phyloP scores from a whole-genome alignment of 2,888 invertebrate genomes.

The Noctua pronuba region DNA sequence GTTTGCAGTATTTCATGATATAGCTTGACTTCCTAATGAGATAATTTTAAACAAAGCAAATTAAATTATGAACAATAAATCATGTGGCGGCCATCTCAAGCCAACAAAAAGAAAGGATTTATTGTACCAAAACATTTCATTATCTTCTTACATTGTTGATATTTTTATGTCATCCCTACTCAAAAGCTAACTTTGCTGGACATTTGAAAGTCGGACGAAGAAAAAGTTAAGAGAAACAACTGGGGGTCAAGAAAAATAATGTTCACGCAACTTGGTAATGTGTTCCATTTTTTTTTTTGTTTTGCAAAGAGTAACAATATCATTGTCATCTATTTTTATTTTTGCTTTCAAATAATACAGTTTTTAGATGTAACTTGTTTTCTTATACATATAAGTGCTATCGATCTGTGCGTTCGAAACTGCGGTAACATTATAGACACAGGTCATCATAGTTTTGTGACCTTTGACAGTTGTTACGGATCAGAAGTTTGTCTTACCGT shows the following conservation, averaged over 20 bases:
- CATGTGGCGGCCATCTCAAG: constrained; percentile 2
- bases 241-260: constrained; percentile 34
- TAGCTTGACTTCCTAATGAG: neutral
- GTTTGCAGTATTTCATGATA: neutral
- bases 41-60: constrained; percentile 11
- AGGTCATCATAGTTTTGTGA: neutral
- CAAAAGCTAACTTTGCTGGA: constrained; percentile 48
- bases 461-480: neutral
- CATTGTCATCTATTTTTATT: neutral
- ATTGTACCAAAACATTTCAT: constrained; percentile 17
- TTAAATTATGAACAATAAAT: constrained; percentile 6
- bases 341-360: neutral
- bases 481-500: neutral
- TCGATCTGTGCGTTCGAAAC: neutral
- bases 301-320: neutral
- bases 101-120: constrained; percentile 21
- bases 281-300: constrained; percentile 27
- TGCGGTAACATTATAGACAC: neutral
- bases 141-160: constrained; percentile 33
- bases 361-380: neutral
- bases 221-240: constrained; percentile 30
- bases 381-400: neutral
- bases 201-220: constrained; percentile 49
- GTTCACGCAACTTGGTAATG: constrained; percentile 37
- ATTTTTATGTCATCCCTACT: constrained; percentile 53